phyloP scores from a whole-genome alignment of 2,888 invertebrate species.

The Drosophila tanythrix region DNA sequence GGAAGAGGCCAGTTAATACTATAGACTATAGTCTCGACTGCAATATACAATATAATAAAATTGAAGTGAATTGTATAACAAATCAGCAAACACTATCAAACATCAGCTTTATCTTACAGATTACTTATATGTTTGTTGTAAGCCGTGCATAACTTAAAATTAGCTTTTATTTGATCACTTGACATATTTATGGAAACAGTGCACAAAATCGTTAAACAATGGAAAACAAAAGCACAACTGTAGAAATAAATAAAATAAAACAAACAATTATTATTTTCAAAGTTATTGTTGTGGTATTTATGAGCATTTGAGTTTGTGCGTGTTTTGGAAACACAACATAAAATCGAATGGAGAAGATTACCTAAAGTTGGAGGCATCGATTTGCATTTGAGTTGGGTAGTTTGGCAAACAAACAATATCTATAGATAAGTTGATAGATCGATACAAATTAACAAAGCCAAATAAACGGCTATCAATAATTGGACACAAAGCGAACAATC shows the following conservation, averaged over 20 bases:
- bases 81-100: background rate
- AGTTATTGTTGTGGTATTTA: conserved; percentile 23
- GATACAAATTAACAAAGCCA: background rate
- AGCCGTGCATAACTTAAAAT: background rate
- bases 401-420: conserved; percentile 15
- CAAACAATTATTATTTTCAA: conserved; percentile 19
- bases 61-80: background rate
- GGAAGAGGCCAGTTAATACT: background rate
- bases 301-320: background rate
- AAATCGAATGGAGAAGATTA: conserved; percentile 30
- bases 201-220: conserved; percentile 33
- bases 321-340: conserved; percentile 23
- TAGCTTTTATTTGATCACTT: background rate
- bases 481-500: conserved; percentile 46
- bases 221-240: conserved; percentile 23
- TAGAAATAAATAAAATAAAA: background rate
- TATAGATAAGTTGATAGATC: background rate
- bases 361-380: conserved; percentile 26
- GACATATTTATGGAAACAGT: conserved; percentile 20
- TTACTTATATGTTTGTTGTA: background rate
- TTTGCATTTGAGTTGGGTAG: conserved; percentile 50
- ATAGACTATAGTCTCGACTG: background rate
- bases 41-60: too few relatives aligned
- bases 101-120: background rate
- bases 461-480: conserved; percentile 23